Conservation (phyloP, 1,140 invertebrate species). For the Eulimnadia texana region DNA sequence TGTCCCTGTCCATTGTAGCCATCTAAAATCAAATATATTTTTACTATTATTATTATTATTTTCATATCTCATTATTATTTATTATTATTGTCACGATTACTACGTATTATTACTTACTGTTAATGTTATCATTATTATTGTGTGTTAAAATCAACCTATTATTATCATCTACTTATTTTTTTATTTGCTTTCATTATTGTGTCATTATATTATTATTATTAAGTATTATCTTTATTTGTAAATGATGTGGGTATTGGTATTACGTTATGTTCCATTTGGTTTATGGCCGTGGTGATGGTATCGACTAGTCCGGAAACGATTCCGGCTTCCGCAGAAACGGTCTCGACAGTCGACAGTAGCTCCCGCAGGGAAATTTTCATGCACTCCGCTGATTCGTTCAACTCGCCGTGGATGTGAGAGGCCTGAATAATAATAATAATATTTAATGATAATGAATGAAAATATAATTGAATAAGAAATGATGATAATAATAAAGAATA, state of each 20-base stretch:
- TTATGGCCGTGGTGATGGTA: slow-evolving; percentile 70
- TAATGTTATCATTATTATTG: too few relatives aligned
- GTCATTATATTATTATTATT: too few relatives aligned
- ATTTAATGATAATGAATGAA: neutral
- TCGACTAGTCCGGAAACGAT: slow-evolving; percentile 66
- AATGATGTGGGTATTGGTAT: too few relatives aligned
- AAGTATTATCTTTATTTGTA: too few relatives aligned
- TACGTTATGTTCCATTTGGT: slow-evolving; percentile 43
- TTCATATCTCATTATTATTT: too few relatives aligned
- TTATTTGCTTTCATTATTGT: too few relatives aligned
- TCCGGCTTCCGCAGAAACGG: slow-evolving; percentile 47
- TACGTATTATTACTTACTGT: too few relatives aligned
- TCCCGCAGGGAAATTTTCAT: slow-evolving; percentile 69
- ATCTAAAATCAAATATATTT: neutral
- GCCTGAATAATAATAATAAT: slow-evolving; percentile 37
- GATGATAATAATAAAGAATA: neutral
- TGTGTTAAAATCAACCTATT: too few relatives aligned
- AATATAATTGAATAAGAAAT: neutral
- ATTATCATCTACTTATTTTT: too few relatives aligned
- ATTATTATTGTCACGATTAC: too few relatives aligned
- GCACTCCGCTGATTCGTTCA: slow-evolving; percentile 65
- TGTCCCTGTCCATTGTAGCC: neutral
- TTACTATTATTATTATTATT: too few relatives aligned
- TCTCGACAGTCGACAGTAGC: slow-evolving; percentile 61
- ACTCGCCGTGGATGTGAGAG: slow-evolving; percentile 54